These are phyloP conservation scores for Onychostruthus taczanowskii DNA, from an alignment of 2,113 vertebrate species.

Conservation along the genomic window DNA sequence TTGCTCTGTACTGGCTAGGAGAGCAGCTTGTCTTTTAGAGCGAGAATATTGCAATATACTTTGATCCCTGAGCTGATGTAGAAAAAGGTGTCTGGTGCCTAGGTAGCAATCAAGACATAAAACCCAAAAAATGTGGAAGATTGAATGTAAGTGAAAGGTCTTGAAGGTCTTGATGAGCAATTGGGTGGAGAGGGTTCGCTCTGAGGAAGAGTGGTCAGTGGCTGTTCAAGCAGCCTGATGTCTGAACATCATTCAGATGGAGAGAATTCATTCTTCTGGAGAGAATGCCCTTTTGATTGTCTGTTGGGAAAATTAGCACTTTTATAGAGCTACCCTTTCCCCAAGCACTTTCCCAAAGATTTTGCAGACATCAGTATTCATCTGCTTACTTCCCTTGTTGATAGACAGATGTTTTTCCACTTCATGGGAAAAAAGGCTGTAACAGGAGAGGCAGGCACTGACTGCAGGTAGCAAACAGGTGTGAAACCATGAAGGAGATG, in stretches of 20 bases:
- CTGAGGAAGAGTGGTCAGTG: background rate
- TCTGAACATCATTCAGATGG: background rate
- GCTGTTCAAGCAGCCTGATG: background rate
- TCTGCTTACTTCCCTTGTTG: background rate
- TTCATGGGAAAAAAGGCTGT: background rate
- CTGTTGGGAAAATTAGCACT: background rate
- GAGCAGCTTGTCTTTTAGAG: background rate
- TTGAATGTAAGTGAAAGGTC: background rate
- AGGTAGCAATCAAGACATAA: background rate
- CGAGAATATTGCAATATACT: background rate
- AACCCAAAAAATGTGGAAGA: background rate
- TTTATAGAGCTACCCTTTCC: background rate
- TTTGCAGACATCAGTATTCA: background rate
- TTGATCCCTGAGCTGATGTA: background rate
- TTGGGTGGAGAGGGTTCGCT: background rate
- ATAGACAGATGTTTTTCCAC: background rate
- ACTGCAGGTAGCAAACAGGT: background rate
- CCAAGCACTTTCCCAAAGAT: background rate
- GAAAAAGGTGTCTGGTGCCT: background rate
- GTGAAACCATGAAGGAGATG: background rate
- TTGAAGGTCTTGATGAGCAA: background rate
- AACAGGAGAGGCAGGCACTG: background rate
- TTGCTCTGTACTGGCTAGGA: background rate
- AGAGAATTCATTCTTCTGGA: background rate
- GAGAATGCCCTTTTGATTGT: background rate